Evolutionary conservation across 2,888 invertebrate species (phyloP), one percentile per base, ranked within the genome.

Genomic region (Anagyrus pseudococci): DNA sequence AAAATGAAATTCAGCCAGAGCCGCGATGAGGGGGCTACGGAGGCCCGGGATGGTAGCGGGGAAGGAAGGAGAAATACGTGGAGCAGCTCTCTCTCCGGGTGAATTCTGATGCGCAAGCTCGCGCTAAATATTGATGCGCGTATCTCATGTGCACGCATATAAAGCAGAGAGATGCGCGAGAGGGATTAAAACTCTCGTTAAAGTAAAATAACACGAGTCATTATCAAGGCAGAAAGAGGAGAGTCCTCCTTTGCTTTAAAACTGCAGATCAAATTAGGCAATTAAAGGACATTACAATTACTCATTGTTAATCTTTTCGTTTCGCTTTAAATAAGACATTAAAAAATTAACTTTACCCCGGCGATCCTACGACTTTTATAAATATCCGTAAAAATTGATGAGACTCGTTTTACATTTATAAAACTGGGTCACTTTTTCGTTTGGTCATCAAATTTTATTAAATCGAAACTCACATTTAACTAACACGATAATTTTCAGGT

Each of bases 101-200:
- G 57, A 59, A 57, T 60, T 57, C 8, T 56, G 64, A 60, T 53
- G 56, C 53, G 57, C 47, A 26, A 33, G 26, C 48, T 15, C 47
- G 37, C 44, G 26, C 48, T 15, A 60, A 64, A 64, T 64, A 61
- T 64, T 64, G 64, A 61, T 64, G 57, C 25, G 40, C 41, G 44
- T 46, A 60, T 44, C 43, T 56, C 64, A 46, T 40, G 37, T 37
- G 41, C 57, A 49, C 25, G 25, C 26, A 49, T 44, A 58, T 56
- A 22, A 44, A 47, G 41, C n/a, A n/a, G n/a, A n/a, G n/a, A n/a
- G 46, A 49, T 48, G 57, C 54, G 64, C 60, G 40, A 40, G 8
- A 22, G 29, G 49, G 48, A 64, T 57, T 64, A 64, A 64, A 64
- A 58, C 49, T 60, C 57, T 60, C 49, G 53, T 57, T 64, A 60